Evolutionary conservation across 1,140 invertebrate species (phyloP).

Genomic region (Schlechtendalia chinensis): DNA sequence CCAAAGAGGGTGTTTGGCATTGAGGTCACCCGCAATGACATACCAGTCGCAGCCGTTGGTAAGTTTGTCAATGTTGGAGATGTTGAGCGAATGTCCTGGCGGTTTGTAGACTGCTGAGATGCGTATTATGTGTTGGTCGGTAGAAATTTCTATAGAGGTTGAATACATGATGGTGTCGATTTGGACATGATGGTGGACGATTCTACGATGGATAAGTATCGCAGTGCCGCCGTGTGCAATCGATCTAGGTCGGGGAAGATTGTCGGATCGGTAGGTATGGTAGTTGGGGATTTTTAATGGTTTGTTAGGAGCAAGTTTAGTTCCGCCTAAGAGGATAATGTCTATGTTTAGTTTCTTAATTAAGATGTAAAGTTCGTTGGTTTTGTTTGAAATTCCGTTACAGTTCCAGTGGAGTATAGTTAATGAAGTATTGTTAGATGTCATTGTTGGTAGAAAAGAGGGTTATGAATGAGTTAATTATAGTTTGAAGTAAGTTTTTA

Average conservation of each 20-base stretch:
- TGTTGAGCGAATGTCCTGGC: background rate
- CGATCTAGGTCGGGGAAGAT: background rate
- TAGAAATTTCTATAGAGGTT: background rate
- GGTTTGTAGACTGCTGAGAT: background rate
- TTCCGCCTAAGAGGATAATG: background rate
- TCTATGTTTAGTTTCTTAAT: background rate
- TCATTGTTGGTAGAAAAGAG: background rate
- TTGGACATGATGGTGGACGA: background rate
- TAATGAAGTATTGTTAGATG: background rate
- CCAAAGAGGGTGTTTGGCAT: constrained; percentile 14
- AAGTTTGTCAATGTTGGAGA: background rate
- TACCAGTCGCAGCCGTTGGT: background rate
- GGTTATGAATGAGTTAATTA: background rate
- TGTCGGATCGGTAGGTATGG: background rate
- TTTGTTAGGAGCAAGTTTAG: background rate
- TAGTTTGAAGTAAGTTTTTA: background rate
- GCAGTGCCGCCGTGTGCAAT: background rate
- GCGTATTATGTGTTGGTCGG: background rate
- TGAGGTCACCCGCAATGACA: background rate
- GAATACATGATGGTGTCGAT: background rate
- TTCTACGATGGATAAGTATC: background rate
- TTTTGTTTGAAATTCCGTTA: background rate
- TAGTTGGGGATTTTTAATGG: background rate
- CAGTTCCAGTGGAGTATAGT: background rate
- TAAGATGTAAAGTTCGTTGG: background rate